Evolutionary conservation across 2,888 invertebrate species (phyloP), one percentile per base, ranked within the genome.

Genomic region (Cephonodes hylas): DNA sequence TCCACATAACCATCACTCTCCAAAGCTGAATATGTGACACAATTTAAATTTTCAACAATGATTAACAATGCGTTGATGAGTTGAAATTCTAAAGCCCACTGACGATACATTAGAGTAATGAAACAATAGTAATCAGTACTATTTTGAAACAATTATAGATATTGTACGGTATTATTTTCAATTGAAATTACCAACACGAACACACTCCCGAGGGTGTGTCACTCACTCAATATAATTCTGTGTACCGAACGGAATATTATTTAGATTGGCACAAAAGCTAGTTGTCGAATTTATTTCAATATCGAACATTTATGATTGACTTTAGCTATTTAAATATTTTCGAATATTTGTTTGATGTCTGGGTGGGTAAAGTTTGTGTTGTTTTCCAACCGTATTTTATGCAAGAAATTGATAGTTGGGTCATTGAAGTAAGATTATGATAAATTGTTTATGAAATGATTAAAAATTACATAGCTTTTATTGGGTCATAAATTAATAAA

Each of bases 131-230:
- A 27, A 53, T 53, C 53, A 53, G 18, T 31, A 18, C 8, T 18
- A 53, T 53, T 53, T 53, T 31, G 53, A 31, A 53, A 18, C 53
- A 27, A 53, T 53, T 31, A 53, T 31, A 15, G 53, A 8, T 27
- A 53, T 53, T 53, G 53, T 53, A 10, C 31, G 27, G 15, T 53
- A 53, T 31, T 53, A 53, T 53, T 53, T 53, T 53, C 53, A 31
- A 53, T 31, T 53, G 53, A 31, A 27, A 53, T 53, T 31, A 53
- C 46, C 38, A 46, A 46, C 25, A 46, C 31, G 18, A 31, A 53
- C n/a, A 15, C 27, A 27, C 15, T 53, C 53, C 53, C 53, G 1
- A 31, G 53, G 31, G 53, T 10, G 27, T 27, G 6, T 18, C 53
- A 18, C 18, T 18, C 53, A 10, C 15, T 53, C 31, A 27, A 53